Percentiles rank a stretch among this genome's conserved stretches.
phyloP scores from a whole-genome alignment of 23 tunicate species.

The Phallusia fumigata region DNA sequence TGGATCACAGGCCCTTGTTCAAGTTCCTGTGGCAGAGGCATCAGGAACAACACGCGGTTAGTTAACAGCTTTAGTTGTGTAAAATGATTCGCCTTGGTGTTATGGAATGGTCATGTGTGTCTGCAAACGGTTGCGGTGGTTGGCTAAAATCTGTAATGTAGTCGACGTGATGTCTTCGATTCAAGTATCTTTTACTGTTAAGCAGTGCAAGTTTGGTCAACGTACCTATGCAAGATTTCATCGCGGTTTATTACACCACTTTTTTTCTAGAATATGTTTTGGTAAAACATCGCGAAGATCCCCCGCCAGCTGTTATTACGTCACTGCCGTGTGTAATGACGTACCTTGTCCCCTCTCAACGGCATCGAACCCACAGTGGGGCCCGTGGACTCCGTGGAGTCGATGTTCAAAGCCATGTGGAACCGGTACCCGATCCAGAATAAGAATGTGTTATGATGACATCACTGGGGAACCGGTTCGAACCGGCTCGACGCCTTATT shows the following conservation, averaged over 20 bases:
- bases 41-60: background rate
- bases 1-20: background rate
- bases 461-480: background rate
- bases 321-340: background rate
- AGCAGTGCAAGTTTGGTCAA: no score
- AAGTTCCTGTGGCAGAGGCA: slow-evolving; percentile 14
- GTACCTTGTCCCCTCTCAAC: background rate
- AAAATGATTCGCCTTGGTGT: no score
- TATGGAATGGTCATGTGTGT: no score
- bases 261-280: background rate
- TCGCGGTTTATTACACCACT: no score
- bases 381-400: slow-evolving; percentile 8
- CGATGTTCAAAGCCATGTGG: slow-evolving; percentile 6
- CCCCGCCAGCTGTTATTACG: background rate
- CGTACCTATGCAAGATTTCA: no score
- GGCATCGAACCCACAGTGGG: background rate
- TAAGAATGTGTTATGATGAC: slow-evolving; percentile 20
- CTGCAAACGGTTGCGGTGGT: no score
- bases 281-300: background rate
- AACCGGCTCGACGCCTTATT: background rate
- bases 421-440: slow-evolving; percentile 8
- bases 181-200: no score
- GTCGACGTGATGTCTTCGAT: no score
- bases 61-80: background rate
- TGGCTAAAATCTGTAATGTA: no score